Evolutionary conservation across 35 echinoderm and acorn worm genomes (phyloP).

Genomic region (Patiria miniata): DNA sequence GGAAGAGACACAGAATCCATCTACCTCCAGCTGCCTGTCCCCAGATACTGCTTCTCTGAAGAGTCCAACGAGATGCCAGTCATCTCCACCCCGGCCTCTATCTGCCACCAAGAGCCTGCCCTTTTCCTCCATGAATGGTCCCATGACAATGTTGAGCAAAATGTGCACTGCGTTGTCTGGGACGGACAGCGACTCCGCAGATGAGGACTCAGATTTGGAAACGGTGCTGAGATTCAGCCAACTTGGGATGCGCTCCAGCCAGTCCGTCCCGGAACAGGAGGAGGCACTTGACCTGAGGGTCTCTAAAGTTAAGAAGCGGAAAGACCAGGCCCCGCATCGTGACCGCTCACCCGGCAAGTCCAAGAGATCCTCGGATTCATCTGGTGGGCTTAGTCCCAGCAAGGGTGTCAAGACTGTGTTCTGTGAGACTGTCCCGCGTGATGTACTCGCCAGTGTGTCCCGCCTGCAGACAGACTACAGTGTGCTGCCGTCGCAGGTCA

Average conservation of each 20-base stretch:
- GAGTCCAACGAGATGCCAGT: slow-evolving; percentile 1
- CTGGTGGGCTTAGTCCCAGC: background rate
- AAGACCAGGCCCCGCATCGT: background rate
- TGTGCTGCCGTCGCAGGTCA: slow-evolving; percentile 48
- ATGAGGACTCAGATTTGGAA: slow-evolving; percentile 18
- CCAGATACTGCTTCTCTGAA: slow-evolving; percentile 11
- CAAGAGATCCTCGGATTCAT: slow-evolving; percentile 27
- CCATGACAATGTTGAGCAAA: slow-evolving; percentile 22
- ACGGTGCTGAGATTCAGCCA: background rate
- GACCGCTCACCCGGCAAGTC: background rate
- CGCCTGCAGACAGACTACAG: slow-evolving; percentile 45
- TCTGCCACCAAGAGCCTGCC: background rate
- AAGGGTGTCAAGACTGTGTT: slow-evolving; percentile 25
- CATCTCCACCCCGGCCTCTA: background rate
- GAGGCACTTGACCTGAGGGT: slow-evolving; percentile 59
- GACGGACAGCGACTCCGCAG: background rate
- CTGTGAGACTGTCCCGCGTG: slow-evolving; percentile 41
- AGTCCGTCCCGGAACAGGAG: slow-evolving; percentile 29
- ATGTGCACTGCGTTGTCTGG: slow-evolving; percentile 28
- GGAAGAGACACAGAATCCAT: background rate
- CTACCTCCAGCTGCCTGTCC: background rate
- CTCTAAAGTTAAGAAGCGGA: slow-evolving; percentile 3
- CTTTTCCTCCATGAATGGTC: slow-evolving; percentile 4
- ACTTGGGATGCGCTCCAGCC: slow-evolving; percentile 3
- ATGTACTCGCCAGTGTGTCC: slow-evolving; percentile 50